These are phyloP conservation scores for Metridium senile DNA, from an alignment of 92 coral and sea anemone genomes.

Conservation along the genomic window DNA sequence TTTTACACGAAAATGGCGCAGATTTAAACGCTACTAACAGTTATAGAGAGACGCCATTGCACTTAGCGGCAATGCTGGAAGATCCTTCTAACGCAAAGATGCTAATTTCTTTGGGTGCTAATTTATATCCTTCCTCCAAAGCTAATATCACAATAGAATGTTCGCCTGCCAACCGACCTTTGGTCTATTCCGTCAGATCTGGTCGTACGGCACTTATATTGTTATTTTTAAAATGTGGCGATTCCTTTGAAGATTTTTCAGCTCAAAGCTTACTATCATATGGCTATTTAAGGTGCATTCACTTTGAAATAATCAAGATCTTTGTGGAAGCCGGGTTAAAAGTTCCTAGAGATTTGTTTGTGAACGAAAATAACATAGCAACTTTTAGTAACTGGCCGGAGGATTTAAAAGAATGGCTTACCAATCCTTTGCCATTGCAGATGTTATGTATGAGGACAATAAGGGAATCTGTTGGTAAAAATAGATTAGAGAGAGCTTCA, in stretches of 20 bases:
- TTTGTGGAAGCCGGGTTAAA: conserved; percentile 40
- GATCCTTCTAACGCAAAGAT: conserved; percentile 23
- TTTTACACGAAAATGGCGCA: conserved; percentile 40
- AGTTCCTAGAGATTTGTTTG: background rate
- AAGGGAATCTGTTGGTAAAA: conserved; percentile 22
- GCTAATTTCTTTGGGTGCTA: conserved; percentile 41
- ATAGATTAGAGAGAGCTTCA: background rate
- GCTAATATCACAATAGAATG: background rate
- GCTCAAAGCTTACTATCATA: background rate
- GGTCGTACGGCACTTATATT: conserved; percentile 37
- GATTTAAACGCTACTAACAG: conserved; percentile 24
- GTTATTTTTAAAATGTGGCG: conserved; percentile 36
- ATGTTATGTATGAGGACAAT: conserved; percentile 30
- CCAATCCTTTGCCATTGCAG: conserved; percentile 33
- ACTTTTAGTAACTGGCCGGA: conserved; percentile 39
- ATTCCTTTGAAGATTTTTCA: conserved; percentile 29
- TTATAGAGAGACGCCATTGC: conserved; percentile 35
- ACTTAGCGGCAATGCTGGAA: conserved; percentile 39
- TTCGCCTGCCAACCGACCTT: conserved; percentile 23
- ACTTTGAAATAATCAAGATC: conserved; percentile 35
- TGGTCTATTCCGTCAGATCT: conserved; percentile 33
- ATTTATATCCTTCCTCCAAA: conserved; percentile 5
- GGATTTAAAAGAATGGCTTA: conserved; percentile 31
- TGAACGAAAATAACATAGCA: background rate
- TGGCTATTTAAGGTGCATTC: conserved; percentile 17